These are phyloP conservation scores for Malurus melanocephalus DNA, from an alignment of 2,113 vertebrate species.

Conservation along the genomic window DNA sequence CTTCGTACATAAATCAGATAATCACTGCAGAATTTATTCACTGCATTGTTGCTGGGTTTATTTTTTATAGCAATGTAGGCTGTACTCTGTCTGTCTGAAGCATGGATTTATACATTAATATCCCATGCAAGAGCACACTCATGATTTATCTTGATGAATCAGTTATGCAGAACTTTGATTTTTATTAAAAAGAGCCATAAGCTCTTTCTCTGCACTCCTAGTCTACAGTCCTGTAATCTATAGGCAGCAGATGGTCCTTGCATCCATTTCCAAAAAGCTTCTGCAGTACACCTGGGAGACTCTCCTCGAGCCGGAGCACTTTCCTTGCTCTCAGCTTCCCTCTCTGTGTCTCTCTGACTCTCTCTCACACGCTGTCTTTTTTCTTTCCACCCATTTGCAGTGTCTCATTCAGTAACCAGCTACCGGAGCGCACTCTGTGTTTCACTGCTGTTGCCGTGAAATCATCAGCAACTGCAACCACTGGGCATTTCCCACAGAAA, in stretches of 20 bases:
- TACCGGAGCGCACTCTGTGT: constrained; percentile 1
- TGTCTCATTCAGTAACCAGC: constrained; percentile 43
- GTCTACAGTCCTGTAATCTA: constrained; percentile 48
- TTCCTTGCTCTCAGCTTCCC: constrained; percentile 32
- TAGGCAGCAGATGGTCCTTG: constrained; percentile 70
- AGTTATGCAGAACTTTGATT: constrained; percentile 59
- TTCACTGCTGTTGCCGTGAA: constrained; percentile 73
- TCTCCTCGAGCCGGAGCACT: constrained; percentile 50
- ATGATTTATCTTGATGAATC: constrained; percentile 38
- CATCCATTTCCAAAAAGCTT: constrained; percentile 71
- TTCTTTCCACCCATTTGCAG: constrained; percentile 41
- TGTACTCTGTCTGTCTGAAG: constrained; percentile 16
- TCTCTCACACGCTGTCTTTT: not conserved
- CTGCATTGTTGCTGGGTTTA: constrained; percentile 45
- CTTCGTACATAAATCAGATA: constrained; percentile 24
- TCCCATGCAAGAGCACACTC: constrained; percentile 28
- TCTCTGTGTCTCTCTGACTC: constrained; percentile 55
- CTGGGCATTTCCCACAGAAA: constrained; percentile 79
- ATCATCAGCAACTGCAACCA: constrained; percentile 81
- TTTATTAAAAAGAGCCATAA: constrained; percentile 35
- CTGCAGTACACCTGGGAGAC: constrained; percentile 52
- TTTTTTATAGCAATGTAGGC: constrained; percentile 35
- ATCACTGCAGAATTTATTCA: constrained; percentile 51
- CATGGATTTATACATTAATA: constrained; percentile 27
- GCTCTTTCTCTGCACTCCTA: not conserved